Base-by-base conservation (phyloP, 2,888 invertebrate genomes). In the Yponomeuta cagnagella region DNA sequence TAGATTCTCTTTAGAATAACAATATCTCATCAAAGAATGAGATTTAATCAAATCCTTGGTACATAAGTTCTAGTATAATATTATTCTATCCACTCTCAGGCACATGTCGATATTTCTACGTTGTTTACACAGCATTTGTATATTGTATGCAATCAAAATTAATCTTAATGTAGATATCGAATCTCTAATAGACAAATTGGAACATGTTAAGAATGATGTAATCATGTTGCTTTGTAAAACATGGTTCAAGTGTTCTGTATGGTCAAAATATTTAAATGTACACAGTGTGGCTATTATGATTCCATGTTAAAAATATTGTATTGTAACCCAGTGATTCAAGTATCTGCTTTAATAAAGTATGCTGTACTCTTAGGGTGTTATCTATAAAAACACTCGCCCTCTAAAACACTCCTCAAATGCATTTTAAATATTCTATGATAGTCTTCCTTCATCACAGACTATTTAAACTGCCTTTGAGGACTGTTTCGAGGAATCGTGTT, bases 11-110 rank as follows among this genome's bases (percentile, higher is more conserved):
- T 15, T 48, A 43, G 52, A 58, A 15, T 58, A 58, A 33, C 37
- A 23, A 73, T 81, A 78, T 80, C 79, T 80, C 75, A 83, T 81
- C 82, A 78, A 77, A 77, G 73, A 78, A 81, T 80, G 74, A 79
- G 77, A 79, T 82, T 75, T 81, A 82, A 80, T 80, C 12, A 58
- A 12, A 58, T 15, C 52, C 12, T 58, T 58, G 52, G 15, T 15
- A 58, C 15, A 15, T 58, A 58, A 58, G 52, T 58, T 58, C 12
- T 58, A 58, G 52, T 58, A 79, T 82, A 33, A 70, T 52, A 15
- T 30, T 31, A 23, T 65, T 65, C 10, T 48, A 70, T n/a, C 48
- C 66, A 63, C 48, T 23, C 43, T 68, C 43, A 68, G 68, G 68
- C 70, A 70, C 63, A 15, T 33, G 63, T 69, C 52, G 33, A 31